These are phyloP conservation scores for Podilymbus podiceps DNA, from an alignment of 2,113 vertebrate species.

Conservation along the genomic window DNA sequence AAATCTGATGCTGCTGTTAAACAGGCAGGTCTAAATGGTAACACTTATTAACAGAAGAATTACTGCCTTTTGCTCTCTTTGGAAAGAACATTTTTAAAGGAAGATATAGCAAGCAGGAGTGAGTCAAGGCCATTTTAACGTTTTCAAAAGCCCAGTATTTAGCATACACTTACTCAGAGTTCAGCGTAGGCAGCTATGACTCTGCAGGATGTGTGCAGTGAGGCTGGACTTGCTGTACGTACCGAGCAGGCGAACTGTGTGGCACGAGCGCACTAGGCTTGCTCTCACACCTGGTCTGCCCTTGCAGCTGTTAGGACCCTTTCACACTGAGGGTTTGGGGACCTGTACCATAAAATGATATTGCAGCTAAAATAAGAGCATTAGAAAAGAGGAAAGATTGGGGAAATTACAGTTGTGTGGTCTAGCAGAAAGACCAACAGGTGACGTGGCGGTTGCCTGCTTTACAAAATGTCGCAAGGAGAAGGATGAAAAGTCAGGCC, in stretches of 20 bases:
- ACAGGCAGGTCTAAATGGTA: background rate
- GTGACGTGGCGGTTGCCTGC: background rate
- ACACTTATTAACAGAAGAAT: background rate
- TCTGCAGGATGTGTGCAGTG: background rate
- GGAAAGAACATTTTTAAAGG: background rate
- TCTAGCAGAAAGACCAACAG: background rate
- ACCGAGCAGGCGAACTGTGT: background rate
- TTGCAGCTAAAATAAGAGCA: background rate
- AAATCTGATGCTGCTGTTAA: background rate
- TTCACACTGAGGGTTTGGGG: background rate
- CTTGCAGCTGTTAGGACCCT: background rate
- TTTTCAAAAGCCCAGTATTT: background rate
- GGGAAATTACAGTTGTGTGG: background rate
- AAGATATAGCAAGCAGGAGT: background rate
- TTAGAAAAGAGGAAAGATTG: background rate
- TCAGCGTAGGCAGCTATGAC: background rate
- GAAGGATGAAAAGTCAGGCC: background rate
- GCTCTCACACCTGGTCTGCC: fast-evolving
- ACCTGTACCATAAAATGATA: background rate
- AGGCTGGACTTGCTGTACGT: background rate
- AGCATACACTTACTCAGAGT: background rate
- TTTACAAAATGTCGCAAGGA: background rate
- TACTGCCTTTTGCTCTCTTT: background rate
- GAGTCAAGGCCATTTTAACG: background rate
- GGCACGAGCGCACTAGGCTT: fast-evolving